Conservation (phyloP, 2,113 vertebrate genomes). For the Trematocara zebra region DNA sequence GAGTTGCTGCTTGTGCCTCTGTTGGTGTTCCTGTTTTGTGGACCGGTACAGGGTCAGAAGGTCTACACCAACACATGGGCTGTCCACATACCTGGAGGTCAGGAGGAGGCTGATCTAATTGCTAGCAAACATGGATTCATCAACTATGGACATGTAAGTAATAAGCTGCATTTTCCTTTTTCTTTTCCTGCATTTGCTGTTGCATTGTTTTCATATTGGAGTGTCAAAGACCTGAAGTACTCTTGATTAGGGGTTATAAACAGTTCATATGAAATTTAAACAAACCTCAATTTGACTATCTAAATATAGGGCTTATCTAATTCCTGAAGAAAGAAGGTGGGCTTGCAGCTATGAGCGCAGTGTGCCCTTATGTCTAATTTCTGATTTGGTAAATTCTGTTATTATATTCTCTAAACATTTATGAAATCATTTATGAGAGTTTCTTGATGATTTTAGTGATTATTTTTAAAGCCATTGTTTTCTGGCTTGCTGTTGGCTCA, state of each 20-base stretch:
- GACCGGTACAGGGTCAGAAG: conserved; percentile 65
- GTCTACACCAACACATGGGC: conserved; percentile 97
- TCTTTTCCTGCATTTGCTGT: neutral
- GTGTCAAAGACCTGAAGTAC: neutral
- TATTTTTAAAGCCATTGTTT: neutral
- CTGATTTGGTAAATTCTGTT: neutral
- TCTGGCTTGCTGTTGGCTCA: neutral
- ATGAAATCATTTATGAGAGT: neutral
- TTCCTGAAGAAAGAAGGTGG: neutral
- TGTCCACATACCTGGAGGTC: conserved; percentile 81
- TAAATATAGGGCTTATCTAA: neutral
- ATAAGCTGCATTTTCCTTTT: neutral
- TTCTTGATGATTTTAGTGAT: neutral
- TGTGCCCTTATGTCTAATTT: neutral
- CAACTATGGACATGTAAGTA: conserved; percentile 86
- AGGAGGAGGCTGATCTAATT: conserved; percentile 76
- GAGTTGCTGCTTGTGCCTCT: conserved; percentile 74
- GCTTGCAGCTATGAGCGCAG: neutral
- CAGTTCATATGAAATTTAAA: neutral
- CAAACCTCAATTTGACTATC: neutral
- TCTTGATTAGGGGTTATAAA: neutral
- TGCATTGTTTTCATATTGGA: neutral
- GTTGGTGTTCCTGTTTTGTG: conserved; percentile 72
- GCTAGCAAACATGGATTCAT: conserved; percentile 88
- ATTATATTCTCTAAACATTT: neutral